phyloP scores from a whole-genome alignment of 1,140 invertebrate genomes.

The Drosophila cardini region DNA sequence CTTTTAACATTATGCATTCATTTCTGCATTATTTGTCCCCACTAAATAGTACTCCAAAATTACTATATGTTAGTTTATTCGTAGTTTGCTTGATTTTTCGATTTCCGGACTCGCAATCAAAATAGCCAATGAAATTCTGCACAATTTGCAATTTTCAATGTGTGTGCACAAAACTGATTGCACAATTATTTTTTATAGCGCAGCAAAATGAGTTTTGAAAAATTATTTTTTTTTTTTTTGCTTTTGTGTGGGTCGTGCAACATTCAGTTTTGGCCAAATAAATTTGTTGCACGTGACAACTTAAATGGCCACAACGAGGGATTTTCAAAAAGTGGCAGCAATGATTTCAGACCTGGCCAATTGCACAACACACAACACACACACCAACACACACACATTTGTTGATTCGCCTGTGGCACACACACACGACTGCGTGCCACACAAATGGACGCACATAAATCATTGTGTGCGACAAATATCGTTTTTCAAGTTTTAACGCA shows the following conservation, averaged over 20 bases:
- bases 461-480: slow-evolving; percentile 62
- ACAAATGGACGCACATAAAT: slow-evolving; percentile 71
- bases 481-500: slow-evolving; percentile 62
- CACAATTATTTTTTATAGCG: slow-evolving; percentile 10
- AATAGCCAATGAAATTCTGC: not conserved
- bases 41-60: too few species aligned
- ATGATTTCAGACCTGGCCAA: slow-evolving; percentile 36
- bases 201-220: slow-evolving; percentile 8
- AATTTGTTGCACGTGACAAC: slow-evolving; percentile 68
- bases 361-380: slow-evolving; percentile 53
- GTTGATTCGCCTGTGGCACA: slow-evolving; percentile 59
- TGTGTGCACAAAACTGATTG: slow-evolving; percentile 5
- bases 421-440: slow-evolving; percentile 50
- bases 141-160: not conserved
- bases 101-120: too few species aligned
- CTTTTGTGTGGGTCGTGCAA: not conserved
- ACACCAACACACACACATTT: slow-evolving; percentile 48
- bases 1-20: too few species aligned
- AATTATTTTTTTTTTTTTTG: slow-evolving; percentile 3
- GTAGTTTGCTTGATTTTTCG: too few species aligned
- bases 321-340: slow-evolving; percentile 25
- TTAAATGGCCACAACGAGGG: slow-evolving; percentile 43
- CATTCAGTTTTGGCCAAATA: slow-evolving; percentile 28
- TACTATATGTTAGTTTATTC: too few species aligned
- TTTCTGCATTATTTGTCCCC: too few species aligned